Evolutionary conservation across 2,113 vertebrate genomes (phyloP).

Genomic region (Clarias magur): DNA sequence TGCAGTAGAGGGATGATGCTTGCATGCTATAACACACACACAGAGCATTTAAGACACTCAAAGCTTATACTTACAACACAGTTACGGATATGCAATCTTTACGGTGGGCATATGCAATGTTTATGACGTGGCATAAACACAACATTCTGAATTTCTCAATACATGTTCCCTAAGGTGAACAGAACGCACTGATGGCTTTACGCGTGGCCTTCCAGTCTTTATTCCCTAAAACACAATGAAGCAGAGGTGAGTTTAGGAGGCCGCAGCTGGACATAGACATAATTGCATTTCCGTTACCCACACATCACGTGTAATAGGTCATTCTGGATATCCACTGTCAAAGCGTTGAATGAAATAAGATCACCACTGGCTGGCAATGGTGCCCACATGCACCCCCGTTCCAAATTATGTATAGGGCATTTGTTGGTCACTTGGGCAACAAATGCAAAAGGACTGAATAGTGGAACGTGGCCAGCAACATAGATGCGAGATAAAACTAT

Average conservation of each 20-base stretch:
- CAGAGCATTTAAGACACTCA: background rate
- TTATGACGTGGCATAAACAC: background rate
- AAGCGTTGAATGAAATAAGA: conserved; percentile 41
- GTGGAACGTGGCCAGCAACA: background rate
- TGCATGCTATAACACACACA: background rate
- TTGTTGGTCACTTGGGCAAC: conserved; percentile 15
- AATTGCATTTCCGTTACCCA: conserved; percentile 19
- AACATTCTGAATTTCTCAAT: background rate
- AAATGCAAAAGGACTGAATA: conserved; percentile 14
- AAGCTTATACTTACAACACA: background rate
- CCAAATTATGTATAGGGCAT: conserved; percentile 17
- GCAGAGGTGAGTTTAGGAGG: background rate
- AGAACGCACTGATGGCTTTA: background rate
- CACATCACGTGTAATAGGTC: background rate
- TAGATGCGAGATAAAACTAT: background rate
- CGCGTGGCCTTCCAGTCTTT: background rate
- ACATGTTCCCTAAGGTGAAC: background rate
- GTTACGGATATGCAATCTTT: background rate
- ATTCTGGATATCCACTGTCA: conserved; percentile 10
- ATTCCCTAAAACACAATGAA: background rate
- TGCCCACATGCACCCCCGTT: conserved; percentile 4
- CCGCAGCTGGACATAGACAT: conserved; percentile 38
- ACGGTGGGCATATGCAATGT: background rate
- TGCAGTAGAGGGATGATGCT: background rate
- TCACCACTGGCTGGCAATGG: background rate